Conservation (phyloP, 2,113 vertebrate species). For the Trogon surrucura region DNA sequence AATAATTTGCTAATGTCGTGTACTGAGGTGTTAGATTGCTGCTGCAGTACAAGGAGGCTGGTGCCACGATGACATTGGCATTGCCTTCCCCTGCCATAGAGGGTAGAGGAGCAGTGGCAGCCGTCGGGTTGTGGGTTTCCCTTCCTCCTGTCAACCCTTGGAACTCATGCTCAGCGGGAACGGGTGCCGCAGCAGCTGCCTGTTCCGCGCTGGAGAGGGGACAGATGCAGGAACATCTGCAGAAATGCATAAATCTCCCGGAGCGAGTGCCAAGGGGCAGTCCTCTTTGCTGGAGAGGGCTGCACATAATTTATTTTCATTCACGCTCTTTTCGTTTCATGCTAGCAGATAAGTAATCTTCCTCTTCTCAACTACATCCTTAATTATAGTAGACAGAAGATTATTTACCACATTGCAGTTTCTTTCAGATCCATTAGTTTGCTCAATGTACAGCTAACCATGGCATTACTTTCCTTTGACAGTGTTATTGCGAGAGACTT, state of each 20-base stretch:
- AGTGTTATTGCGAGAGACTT: background rate
- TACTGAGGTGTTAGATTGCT: background rate
- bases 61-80: background rate
- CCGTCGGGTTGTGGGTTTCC: background rate
- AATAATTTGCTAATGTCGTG: background rate
- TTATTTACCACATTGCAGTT: conserved; percentile 55
- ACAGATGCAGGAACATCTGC: background rate
- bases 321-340: background rate
- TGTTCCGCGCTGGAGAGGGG: rapidly evolving
- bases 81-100: rapidly evolving
- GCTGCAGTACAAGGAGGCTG: background rate
- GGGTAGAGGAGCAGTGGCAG: background rate
- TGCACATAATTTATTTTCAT: conserved; percentile 21
- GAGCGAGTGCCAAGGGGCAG: background rate
- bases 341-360: conserved; percentile 39
- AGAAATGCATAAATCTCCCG: background rate
- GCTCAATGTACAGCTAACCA: conserved; percentile 15
- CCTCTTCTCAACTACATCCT: conserved; percentile 18
- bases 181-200: background rate
- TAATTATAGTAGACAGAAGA: conserved; percentile 55
- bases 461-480: conserved; percentile 30
- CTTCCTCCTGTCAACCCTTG: background rate
- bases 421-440: conserved; percentile 58
- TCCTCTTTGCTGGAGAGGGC: background rate
- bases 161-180: background rate